Percentiles rank a stretch among this genome's conserved stretches.
Evolutionary conservation across 2,113 vertebrate species (phyloP).

Genomic region (Diadophis punctatus): DNA sequence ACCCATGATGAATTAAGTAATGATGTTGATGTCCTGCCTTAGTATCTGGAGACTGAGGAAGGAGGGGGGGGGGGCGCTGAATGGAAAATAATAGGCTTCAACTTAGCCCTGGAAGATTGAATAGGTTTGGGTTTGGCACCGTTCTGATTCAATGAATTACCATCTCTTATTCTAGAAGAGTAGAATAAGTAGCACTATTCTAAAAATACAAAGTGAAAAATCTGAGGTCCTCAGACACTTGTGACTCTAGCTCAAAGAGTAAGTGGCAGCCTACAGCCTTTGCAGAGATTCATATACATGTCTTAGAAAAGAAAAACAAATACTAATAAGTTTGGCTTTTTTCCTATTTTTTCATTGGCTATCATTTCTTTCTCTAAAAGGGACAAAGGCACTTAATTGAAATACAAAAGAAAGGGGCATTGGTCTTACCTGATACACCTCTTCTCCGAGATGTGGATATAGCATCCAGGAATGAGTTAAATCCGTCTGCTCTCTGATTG

Average conservation of each 20-base stretch:
- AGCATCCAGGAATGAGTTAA: no score
- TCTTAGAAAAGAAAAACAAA: not conserved
- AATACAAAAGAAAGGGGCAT: not conserved
- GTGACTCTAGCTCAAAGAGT: not conserved
- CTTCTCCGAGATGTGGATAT: no score
- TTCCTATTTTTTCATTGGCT: not conserved
- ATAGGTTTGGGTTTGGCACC: not conserved
- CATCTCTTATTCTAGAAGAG: not conserved
- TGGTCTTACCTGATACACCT: no score
- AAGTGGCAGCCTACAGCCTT: not conserved
- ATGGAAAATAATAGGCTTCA: not conserved
- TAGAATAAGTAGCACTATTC: not conserved
- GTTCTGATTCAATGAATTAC: not conserved
- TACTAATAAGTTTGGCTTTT: not conserved
- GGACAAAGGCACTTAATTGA: not conserved
- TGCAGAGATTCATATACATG: not conserved
- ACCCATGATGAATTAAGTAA: not conserved
- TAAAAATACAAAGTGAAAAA: not conserved
- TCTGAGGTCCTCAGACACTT: not conserved
- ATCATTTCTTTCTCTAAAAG: not conserved
- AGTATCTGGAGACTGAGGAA: not conserved
- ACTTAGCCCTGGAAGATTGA: not conserved
- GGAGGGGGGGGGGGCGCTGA: fast-evolving
- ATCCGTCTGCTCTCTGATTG: no score
- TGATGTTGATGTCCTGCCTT: not conserved